Conservation (phyloP, 2,113 vertebrate species). For the Menidia beryllina region DNA sequence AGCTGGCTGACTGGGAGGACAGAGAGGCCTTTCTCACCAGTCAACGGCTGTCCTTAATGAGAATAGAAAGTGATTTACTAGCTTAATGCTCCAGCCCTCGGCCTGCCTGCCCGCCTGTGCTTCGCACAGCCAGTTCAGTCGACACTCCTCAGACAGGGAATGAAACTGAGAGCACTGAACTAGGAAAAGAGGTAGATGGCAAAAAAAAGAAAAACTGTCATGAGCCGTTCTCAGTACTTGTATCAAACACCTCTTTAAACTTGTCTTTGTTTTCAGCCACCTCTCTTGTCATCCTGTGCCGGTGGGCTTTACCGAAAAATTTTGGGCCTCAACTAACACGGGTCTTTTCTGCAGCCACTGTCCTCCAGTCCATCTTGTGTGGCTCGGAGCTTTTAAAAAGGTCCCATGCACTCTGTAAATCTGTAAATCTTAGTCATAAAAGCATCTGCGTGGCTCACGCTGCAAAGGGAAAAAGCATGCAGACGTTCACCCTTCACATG, state of each 20-base stretch:
- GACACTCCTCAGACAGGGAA: constrained; percentile 40
- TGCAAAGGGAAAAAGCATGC: constrained; percentile 4
- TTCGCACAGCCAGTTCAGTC: constrained; percentile 59
- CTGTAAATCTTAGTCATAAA: not conserved
- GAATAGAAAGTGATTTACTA: constrained; percentile 81
- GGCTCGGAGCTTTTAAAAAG: constrained; percentile 34
- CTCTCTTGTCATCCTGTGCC: constrained; percentile 15
- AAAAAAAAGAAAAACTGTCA: constrained; percentile 51
- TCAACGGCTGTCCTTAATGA: constrained; percentile 80
- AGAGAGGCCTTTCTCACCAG: constrained; percentile 75
- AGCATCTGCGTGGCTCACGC: not conserved
- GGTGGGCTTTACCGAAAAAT: constrained; percentile 1
- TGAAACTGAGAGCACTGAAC: constrained; percentile 48
- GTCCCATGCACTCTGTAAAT: not conserved
- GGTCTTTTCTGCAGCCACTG: constrained; percentile 2
- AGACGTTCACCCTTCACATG: constrained; percentile 16
- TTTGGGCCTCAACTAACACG: constrained; percentile 23
- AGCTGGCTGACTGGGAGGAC: constrained; percentile 77
- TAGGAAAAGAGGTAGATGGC: not conserved
- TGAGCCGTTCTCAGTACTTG: constrained; percentile 29
- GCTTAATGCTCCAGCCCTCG: constrained; percentile 73
- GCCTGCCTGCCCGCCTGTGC: constrained; percentile 58
- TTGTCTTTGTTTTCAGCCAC: constrained; percentile 1
- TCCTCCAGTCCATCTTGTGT: constrained; percentile 11
- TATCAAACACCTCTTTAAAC: constrained; percentile 40